Evolutionary conservation across 2,113 vertebrate species (phyloP).

Genomic region (Nanorana parkeri): DNA sequence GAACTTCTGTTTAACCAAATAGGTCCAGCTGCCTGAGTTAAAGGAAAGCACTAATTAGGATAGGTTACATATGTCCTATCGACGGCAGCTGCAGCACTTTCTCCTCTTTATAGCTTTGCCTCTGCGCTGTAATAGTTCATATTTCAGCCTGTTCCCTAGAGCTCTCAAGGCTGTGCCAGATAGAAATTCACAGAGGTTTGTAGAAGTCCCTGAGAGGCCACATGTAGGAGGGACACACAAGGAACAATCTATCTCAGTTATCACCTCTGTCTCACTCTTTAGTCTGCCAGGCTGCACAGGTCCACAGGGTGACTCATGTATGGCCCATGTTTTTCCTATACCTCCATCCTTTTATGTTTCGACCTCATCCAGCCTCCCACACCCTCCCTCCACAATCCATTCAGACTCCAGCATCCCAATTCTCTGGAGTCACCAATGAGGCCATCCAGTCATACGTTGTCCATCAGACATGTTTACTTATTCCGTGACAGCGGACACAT

Average conservation of each 20-base stretch:
- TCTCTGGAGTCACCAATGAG: constrained; percentile 81
- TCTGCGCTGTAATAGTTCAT: constrained; percentile 80
- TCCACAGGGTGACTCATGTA: constrained; percentile 80
- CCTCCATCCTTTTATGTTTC: constrained; percentile 32
- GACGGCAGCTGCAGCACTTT: constrained; percentile 20
- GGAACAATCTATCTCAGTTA: constrained; percentile 86
- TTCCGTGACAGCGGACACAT: constrained; percentile 98
- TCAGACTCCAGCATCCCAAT: constrained; percentile 67
- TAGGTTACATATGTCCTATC: constrained; percentile 10
- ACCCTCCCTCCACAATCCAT: constrained; percentile 59
- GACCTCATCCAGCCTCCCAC: constrained; percentile 56
- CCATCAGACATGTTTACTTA: constrained; percentile 99
- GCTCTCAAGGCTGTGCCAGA: constrained; percentile 92
- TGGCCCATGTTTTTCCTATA: constrained; percentile 69
- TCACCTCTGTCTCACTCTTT: constrained; percentile 67
- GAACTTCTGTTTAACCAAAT: constrained; percentile 25
- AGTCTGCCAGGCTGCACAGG: constrained; percentile 86
- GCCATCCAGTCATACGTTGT: constrained; percentile 96
- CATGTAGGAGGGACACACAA: constrained; percentile 86
- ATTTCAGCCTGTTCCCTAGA: constrained; percentile 95
- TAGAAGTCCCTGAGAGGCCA: constrained; percentile 89
- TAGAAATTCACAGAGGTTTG: constrained; percentile 87
- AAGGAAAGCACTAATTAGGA: neutral
- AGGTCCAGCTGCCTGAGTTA: neutral
- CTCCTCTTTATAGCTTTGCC: constrained; percentile 38